These are phyloP conservation scores for Rallus limicola DNA, from an alignment of 2,113 vertebrate species.

Conservation along the genomic window DNA sequence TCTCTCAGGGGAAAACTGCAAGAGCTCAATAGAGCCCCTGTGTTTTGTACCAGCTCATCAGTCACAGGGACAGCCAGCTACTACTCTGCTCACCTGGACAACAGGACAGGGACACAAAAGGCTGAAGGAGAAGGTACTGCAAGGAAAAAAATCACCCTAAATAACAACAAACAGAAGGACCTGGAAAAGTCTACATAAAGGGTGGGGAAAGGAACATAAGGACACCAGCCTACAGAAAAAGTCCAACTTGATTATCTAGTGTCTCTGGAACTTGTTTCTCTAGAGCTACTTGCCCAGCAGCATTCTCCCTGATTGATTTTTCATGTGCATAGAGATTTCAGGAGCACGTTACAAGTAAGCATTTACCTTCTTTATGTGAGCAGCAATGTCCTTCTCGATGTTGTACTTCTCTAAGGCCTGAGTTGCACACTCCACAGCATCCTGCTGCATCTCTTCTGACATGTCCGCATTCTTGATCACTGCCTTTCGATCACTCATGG, in stretches of 20 bases:
- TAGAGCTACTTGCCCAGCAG: background rate
- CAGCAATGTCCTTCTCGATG: conserved; percentile 99
- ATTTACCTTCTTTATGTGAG: conserved; percentile 95
- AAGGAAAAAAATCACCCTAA: background rate
- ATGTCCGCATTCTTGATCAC: conserved; percentile 97
- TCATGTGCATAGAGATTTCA: background rate
- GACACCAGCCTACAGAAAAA: background rate
- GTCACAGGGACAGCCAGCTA: background rate
- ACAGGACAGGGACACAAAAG: background rate
- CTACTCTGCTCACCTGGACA: background rate
- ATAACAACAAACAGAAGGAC: background rate
- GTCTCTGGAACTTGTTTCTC: background rate
- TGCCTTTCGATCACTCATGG: conserved; percentile 94
- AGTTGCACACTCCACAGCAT: too few species aligned
- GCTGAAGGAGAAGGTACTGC: background rate
- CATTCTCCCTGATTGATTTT: background rate
- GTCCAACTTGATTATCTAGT: background rate
- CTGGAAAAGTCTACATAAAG: background rate
- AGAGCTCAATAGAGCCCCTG: background rate
- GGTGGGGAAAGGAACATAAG: background rate
- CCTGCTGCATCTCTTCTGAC: conserved; percentile 97
- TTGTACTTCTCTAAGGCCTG: conserved; percentile 97
- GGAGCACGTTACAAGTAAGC: fast-evolving
- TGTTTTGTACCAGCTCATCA: background rate
- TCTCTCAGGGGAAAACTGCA: background rate